A percentile compares a stretch with the other conserved stretches of the same genome.
Conservation (phyloP, 2,113 vertebrate genomes). For the Pteropus alecto region DNA sequence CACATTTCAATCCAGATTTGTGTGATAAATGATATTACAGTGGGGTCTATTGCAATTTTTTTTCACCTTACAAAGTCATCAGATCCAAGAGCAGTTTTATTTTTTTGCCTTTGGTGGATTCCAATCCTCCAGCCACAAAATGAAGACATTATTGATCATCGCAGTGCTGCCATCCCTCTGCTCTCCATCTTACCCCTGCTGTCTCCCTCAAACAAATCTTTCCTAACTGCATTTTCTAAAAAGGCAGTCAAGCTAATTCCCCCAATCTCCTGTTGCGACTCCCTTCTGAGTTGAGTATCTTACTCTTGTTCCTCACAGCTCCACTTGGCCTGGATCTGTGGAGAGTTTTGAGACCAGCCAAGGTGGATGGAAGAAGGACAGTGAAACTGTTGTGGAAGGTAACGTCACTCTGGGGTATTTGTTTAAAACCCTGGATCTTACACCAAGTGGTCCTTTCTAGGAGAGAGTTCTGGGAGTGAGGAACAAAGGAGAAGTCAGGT, state of each 20-base stretch:
- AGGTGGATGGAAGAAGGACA: constrained; percentile 46
- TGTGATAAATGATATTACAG: not conserved
- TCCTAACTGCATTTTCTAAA: not conserved
- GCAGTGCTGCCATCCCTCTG: not conserved
- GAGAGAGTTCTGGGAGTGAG: not conserved
- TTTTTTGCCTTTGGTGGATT: not conserved
- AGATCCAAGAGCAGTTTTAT: not conserved
- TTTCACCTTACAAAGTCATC: not conserved
- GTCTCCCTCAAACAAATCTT: not conserved
- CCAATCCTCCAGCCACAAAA: not conserved
- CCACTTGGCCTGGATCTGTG: constrained; percentile 79
- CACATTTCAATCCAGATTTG: not conserved
- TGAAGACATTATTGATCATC: not conserved
- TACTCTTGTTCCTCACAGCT: constrained; percentile 32
- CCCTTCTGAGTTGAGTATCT: not conserved
- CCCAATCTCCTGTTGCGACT: not conserved
- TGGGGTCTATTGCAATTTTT: not conserved
- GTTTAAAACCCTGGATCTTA: not conserved
- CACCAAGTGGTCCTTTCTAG: not conserved
- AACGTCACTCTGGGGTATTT: not conserved
- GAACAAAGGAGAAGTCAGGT: not conserved
- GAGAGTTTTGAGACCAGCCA: constrained; percentile 77
- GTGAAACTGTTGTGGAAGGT: constrained; percentile 85
- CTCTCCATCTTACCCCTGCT: not conserved
- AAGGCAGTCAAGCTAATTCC: not conserved